Percentiles rank a stretch among this genome's conserved stretches.
These are phyloP conservation scores for Petrophora chlorosata DNA, from an alignment of 2,888 invertebrate species.

Conservation along the genomic window DNA sequence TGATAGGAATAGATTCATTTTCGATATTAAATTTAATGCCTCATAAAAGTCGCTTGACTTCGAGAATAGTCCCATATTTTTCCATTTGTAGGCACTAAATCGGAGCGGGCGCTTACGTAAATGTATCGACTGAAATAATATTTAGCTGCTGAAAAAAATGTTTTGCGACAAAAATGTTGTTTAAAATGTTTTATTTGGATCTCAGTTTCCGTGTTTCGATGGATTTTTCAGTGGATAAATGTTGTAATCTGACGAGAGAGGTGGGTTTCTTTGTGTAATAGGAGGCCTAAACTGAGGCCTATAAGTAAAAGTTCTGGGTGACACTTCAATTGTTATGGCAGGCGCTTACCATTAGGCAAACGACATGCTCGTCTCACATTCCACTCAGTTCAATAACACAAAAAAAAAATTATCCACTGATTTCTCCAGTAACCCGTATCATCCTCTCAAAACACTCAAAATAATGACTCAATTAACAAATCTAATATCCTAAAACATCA, in stretches of 20 bases:
- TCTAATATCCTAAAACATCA: constrained; percentile 23
- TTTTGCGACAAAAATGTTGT: constrained; percentile 25
- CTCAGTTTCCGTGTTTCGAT: background rate
- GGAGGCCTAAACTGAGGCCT: no score
- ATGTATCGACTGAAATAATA: constrained; percentile 70
- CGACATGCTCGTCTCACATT: no score
- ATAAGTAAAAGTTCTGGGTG: no score
- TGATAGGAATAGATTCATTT: no score
- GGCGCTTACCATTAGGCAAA: no score
- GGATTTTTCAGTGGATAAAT: constrained; percentile 2
- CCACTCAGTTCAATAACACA: no score
- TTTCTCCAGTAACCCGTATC: no score
- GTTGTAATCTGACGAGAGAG: background rate
- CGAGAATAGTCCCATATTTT: constrained; percentile 50
- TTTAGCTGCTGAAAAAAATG: constrained; percentile 38
- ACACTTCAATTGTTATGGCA: no score
- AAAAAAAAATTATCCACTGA: no score
- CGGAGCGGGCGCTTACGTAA: constrained; percentile 54
- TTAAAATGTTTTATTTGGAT: constrained; percentile 14
- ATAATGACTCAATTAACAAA: constrained; percentile 28
- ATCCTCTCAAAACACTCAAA: constrained; percentile 4
- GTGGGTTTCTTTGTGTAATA: no score
- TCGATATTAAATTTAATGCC: no score
- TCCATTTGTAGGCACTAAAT: constrained; percentile 66
- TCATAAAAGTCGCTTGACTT: no score